Base-by-base conservation (phyloP, 2,113 vertebrate species). In the Lepus europaeus region DNA sequence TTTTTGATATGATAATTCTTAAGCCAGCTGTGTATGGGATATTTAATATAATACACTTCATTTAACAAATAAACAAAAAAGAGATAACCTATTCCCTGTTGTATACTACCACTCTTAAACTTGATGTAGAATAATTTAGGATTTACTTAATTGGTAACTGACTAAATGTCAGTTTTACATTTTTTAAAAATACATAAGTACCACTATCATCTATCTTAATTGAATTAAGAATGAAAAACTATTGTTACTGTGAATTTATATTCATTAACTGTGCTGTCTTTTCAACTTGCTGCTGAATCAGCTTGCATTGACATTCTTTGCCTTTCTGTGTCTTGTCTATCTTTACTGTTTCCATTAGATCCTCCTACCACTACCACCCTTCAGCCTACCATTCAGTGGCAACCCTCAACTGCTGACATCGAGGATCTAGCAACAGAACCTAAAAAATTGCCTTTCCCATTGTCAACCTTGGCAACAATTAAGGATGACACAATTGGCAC, bases 281-380 rank as follows among this genome's bases (percentile, higher is more conserved):
- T 98, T 99, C 98, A 98, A 97, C 97, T 98, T 98, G 98, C 98
- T 98, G 97, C 98, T 98, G 97, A 98, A 98, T 98, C 99, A 99
- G 99, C 98, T 99, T 97, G 98, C 99, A 99, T 98, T 99, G 99
- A 99, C 99, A 98, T 99, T 99, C 98, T 99, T 97, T 99, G 98
- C 98, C 98, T 99, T 98, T 99, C 98, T 99, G 98, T 99, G 97
- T 98, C 98, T 98, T 98, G 98, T 98, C 98, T 98, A 98, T 98
- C 98, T 98, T 97, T 99, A 98, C 98, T 98, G 97, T 98, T 98
- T 98, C 96, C 99, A 99, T 99, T 99, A 99, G 99, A 99, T 98
- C 99, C 99, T 98, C 99, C 99, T 97, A 99, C 99, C 97, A 99
- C 99, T 98, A 99, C 99, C 88, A 98, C 98, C 95, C 98, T 98